These are phyloP conservation scores for human DNA, from an alignment of 2,113 vertebrate species.

Conservation along the genomic window GRCh38 chr12:120805001-120805500, in stretches of 20 bases:
- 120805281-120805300: neutral
- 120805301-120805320: neutral
- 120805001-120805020: neutral
- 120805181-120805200: neutral
- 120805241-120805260: neutral
- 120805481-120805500: neutral
- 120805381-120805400: neutral
- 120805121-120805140: neutral
- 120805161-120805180: neutral
- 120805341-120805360: neutral
- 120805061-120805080: neutral
- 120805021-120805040: neutral
- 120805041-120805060: neutral
- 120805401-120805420: neutral
- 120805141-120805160: neutral
- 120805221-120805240: neutral
- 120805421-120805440: neutral
- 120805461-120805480: neutral
- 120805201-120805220: neutral
- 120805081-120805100: neutral
- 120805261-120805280: neutral
- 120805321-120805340: neutral
- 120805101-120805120: neutral
- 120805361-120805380: neutral
- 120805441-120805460: neutral